These are phyloP conservation scores for Caradrina kadenii DNA, from an alignment of 2,888 invertebrate genomes.

Conservation along the genomic window DNA sequence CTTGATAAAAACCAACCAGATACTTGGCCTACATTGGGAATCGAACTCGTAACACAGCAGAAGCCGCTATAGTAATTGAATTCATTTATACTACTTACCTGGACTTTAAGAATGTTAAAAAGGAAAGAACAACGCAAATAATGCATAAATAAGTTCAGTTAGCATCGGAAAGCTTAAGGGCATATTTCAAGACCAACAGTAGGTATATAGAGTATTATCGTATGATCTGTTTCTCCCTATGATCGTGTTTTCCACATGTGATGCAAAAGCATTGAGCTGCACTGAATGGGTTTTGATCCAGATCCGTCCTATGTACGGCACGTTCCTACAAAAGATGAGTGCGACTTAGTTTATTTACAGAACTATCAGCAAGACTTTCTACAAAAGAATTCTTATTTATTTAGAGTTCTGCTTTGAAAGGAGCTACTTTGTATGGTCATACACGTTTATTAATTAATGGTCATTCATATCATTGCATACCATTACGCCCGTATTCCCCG, in stretches of 20 bases:
- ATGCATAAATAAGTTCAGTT: slow-evolving; percentile 1
- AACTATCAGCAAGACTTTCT: slow-evolving; percentile 18
- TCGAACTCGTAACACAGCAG: neutral
- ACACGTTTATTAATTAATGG: no score
- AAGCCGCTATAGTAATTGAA: neutral
- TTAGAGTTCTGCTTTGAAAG: slow-evolving; percentile 4
- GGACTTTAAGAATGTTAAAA: no score
- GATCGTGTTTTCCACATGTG: slow-evolving; percentile 16
- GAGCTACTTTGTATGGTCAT: neutral
- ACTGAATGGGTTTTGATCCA: slow-evolving; percentile 48
- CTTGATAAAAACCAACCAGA: slow-evolving; percentile 27
- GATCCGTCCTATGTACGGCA: slow-evolving; percentile 33
- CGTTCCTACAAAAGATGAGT: slow-evolving; percentile 42
- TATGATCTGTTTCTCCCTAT: neutral
- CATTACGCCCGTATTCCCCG: no score
- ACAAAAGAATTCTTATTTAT: neutral
- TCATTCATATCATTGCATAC: no score
- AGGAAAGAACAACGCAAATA: neutral
- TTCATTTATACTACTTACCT: neutral
- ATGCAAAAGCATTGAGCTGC: slow-evolving; percentile 38
- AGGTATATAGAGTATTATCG: neutral
- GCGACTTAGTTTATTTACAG: slow-evolving; percentile 50
- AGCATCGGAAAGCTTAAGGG: slow-evolving; percentile 6
- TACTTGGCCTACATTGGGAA: neutral
- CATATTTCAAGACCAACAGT: slow-evolving; percentile 23